Percentiles rank a stretch among this genome's conserved stretches.
Conservation (phyloP, 2,797 vertebrate genomes). For the Sternarchorhynchus goeldii region DNA sequence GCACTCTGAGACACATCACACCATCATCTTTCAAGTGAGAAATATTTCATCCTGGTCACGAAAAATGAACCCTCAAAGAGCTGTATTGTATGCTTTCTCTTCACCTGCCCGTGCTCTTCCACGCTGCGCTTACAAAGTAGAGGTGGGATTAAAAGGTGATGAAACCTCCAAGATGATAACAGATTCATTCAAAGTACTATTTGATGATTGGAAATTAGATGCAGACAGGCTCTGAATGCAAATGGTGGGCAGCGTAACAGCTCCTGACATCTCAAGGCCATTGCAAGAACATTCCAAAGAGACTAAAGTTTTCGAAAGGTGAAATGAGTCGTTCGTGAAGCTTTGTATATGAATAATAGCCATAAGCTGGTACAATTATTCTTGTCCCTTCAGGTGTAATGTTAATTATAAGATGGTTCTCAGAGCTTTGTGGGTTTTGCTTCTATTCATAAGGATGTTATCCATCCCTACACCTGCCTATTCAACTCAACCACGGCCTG, state of each 20-base stretch:
- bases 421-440: background rate
- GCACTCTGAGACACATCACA: constrained; percentile 46
- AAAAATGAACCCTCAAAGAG: constrained; percentile 50
- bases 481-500: background rate
- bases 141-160: constrained; percentile 51
- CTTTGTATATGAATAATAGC: background rate
- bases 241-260: background rate
- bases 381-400: background rate
- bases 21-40: constrained; percentile 41
- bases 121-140: constrained; percentile 50
- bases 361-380: background rate
- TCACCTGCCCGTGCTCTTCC: constrained; percentile 40
- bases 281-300: background rate
- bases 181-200: constrained; percentile 46
- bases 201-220: constrained; percentile 53
- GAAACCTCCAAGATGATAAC: constrained; percentile 48
- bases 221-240: constrained; percentile 22
- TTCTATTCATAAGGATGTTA: background rate
- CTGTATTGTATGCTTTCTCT: constrained; percentile 46
- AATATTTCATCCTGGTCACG: constrained; percentile 52
- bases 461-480: background rate
- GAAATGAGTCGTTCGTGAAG: background rate
- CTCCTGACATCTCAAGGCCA: constrained; percentile 24
- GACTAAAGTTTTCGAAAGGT: background rate
- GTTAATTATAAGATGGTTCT: background rate